phyloP scores from a whole-genome alignment of 2,888 invertebrate species.

The Blastobasis adustella region DNA sequence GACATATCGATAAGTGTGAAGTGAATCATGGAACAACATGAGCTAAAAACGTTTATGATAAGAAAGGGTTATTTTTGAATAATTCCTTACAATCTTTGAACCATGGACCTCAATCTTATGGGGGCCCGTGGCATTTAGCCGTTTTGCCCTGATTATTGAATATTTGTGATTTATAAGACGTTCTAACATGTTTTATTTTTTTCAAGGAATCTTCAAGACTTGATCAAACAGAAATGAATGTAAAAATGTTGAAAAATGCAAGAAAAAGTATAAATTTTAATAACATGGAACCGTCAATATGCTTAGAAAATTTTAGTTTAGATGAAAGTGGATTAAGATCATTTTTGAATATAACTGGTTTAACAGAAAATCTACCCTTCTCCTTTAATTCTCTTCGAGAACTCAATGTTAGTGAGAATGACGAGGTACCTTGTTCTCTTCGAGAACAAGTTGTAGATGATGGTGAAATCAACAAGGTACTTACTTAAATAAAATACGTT shows the following conservation, averaged over 20 bases:
- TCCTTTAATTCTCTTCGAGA: background rate
- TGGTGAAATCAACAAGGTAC: background rate
- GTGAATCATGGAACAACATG: too few species aligned
- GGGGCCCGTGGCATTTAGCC: too few species aligned
- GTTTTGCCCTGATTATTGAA: too few species aligned
- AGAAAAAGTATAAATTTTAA: background rate
- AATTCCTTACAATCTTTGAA: too few species aligned
- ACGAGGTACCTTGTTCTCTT: background rate
- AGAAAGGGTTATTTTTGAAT: too few species aligned
- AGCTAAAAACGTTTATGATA: too few species aligned
- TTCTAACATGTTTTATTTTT: background rate
- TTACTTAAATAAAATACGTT: background rate
- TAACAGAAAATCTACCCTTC: background rate
- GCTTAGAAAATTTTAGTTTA: background rate
- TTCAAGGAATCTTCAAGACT: background rate
- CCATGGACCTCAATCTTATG: too few species aligned
- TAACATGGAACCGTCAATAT: background rate
- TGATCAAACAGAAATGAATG: background rate
- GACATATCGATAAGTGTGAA: too few species aligned
- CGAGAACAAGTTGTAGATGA: too few species aligned
- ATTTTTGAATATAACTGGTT: background rate
- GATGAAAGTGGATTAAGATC: background rate
- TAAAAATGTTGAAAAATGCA: background rate
- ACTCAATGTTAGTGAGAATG: background rate
- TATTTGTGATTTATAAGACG: background rate